Conservation (phyloP, 2,888 invertebrate genomes). For the Aromia moschata region DNA sequence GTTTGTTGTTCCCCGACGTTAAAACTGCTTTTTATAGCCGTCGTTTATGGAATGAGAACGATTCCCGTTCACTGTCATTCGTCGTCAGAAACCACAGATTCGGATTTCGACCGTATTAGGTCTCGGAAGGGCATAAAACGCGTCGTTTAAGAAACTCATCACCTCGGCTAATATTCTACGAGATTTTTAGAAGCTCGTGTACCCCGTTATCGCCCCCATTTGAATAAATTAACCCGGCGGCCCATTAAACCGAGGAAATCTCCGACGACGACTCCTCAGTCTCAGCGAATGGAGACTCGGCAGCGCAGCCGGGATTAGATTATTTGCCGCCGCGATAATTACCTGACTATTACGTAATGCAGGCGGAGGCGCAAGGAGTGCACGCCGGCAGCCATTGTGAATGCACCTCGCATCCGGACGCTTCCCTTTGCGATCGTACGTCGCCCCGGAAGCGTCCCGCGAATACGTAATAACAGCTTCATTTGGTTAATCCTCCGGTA, state of each 20-base stretch:
- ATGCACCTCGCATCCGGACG: constrained; percentile 50
- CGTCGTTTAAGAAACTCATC: too few species aligned
- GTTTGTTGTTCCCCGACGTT: too few species aligned
- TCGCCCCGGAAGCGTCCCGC: constrained; percentile 40
- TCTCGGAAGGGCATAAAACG: too few species aligned
- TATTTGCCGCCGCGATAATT: constrained; percentile 29
- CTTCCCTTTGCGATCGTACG: constrained; percentile 41
- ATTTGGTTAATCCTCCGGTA: constrained; percentile 47
- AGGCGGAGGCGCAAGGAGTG: constrained; percentile 22
- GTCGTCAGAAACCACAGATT: too few species aligned
- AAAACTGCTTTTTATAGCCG: too few species aligned
- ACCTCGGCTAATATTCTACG: too few species aligned
- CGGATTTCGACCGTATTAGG: too few species aligned
- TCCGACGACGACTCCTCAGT: not conserved
- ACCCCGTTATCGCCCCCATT: not conserved
- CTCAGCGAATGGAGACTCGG: not conserved
- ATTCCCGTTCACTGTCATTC: too few species aligned
- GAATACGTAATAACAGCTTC: constrained; percentile 53
- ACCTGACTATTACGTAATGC: constrained; percentile 32
- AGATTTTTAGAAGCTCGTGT: too few species aligned
- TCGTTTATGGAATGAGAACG: too few species aligned
- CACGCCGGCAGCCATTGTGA: constrained; percentile 27
- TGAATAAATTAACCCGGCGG: not conserved
- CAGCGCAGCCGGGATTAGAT: constrained; percentile 14
- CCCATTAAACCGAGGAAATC: not conserved